Conservation (phyloP, 2,797 vertebrate species). For the Melopsittacus undulatus region DNA sequence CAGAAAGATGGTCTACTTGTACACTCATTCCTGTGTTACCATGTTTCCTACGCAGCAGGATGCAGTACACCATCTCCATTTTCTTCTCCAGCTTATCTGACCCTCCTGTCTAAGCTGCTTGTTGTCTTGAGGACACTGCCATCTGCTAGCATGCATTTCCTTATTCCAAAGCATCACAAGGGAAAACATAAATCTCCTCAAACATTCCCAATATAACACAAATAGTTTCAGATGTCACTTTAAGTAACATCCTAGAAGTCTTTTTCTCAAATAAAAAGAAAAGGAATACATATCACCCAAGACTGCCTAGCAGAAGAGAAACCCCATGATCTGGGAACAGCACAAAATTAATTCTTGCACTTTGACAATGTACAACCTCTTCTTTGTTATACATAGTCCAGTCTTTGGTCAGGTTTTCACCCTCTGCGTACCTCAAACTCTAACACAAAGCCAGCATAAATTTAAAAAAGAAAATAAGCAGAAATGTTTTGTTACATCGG, state of each 20-base stretch:
- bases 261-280: neutral
- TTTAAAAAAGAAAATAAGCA: neutral
- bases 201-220: neutral
- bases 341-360: neutral
- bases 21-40: rapidly evolving
- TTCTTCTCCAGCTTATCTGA: neutral
- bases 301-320: neutral
- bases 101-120: neutral
- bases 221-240: neutral
- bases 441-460: neutral
- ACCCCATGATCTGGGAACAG: neutral
- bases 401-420: neutral
- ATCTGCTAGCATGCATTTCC: neutral
- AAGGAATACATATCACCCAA: neutral
- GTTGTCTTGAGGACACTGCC: neutral
- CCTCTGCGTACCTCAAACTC: neutral
- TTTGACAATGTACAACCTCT: neutral
- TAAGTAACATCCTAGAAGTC: neutral
- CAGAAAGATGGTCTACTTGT: neutral
- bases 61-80: neutral
- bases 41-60: neutral
- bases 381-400: neutral
- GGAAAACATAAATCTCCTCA: neutral
- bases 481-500: neutral
- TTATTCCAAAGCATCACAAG: neutral